phyloP scores from a whole-genome alignment of 2,888 invertebrate genomes.

The Nephrotoma appendiculata region DNA sequence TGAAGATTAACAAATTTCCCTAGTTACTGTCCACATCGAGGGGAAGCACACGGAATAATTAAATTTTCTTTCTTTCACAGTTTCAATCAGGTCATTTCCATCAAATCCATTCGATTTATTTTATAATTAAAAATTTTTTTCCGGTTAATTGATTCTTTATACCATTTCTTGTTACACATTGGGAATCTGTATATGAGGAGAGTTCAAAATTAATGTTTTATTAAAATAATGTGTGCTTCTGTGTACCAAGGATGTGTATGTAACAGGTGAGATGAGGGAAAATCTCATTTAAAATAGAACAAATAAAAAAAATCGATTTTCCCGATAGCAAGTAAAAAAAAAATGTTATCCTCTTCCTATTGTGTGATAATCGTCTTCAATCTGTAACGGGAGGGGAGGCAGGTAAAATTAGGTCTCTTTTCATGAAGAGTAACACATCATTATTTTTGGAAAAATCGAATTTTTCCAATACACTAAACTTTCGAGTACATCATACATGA shows the following conservation, averaged over 20 bases:
- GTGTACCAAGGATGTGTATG: background rate
- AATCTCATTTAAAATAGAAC: background rate
- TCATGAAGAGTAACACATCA: background rate
- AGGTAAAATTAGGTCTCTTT: background rate
- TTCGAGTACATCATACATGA: background rate
- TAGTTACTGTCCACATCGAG: background rate
- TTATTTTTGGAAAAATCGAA: background rate
- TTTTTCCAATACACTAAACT: background rate
- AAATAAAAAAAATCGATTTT: background rate
- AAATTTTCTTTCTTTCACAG: background rate
- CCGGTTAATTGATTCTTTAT: background rate
- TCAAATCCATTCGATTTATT: background rate
- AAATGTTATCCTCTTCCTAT: background rate
- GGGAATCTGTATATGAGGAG: background rate
- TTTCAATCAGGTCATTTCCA: background rate
- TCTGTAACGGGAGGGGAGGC: background rate
- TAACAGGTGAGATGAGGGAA: background rate
- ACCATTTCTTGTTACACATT: background rate
- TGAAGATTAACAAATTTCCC: background rate
- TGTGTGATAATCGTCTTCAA: background rate
- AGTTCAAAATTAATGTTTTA: background rate
- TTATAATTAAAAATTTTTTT: background rate
- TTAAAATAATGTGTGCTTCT: background rate
- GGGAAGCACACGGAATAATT: background rate
- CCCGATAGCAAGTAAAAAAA: background rate